Evolutionary conservation across 2,113 vertebrate species (phyloP).

Genomic region (Odobenus rosmarus): DNA sequence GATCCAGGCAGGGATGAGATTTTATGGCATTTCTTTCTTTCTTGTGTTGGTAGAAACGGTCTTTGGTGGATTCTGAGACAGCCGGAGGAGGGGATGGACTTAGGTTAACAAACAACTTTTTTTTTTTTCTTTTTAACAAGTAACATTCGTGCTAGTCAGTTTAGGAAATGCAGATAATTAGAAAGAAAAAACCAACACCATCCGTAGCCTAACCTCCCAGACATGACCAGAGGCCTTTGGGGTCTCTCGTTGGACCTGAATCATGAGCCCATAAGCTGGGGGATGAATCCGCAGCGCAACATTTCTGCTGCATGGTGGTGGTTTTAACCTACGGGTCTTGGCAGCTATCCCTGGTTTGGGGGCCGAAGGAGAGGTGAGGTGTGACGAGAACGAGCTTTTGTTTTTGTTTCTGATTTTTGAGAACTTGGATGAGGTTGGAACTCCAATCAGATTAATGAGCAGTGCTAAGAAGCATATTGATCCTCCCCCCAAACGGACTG

Average conservation of each 20-base stretch:
- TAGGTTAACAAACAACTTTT: background rate
- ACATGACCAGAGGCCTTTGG: background rate
- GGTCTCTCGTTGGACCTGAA: background rate
- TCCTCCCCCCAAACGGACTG: accelerated
- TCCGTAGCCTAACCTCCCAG: too few species aligned
- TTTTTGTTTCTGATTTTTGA: background rate
- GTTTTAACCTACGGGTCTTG: background rate
- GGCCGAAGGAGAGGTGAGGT: background rate
- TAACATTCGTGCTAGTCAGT: background rate
- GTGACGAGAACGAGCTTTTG: background rate
- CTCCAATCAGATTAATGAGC: accelerated
- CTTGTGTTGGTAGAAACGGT: background rate
- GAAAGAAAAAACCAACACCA: background rate
- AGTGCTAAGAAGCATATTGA: accelerated
- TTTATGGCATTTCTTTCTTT: too few species aligned
- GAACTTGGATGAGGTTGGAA: background rate
- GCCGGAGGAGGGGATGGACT: background rate
- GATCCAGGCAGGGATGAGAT: too few species aligned
- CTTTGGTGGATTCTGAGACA: background rate
- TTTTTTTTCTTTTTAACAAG: background rate
- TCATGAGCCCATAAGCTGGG: accelerated
- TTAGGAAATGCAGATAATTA: background rate
- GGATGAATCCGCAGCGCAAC: accelerated
- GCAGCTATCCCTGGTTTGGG: background rate
- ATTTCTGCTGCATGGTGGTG: too few species aligned